Evolutionary conservation across 2,797 vertebrate species (phyloP).

Genomic region (Helarctos malayanus): DNA sequence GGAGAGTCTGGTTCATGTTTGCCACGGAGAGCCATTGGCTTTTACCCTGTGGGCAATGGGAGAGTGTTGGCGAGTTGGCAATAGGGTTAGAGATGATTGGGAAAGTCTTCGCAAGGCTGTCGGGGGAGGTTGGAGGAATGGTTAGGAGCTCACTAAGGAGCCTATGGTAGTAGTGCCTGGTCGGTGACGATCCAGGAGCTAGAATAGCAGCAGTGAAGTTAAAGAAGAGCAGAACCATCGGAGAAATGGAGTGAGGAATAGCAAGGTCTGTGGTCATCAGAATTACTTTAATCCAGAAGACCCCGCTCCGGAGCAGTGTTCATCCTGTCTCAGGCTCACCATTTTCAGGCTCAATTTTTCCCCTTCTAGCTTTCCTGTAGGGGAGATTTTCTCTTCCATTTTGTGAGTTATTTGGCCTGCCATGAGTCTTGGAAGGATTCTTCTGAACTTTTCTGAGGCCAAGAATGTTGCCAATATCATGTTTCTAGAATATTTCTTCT

Average conservation of each 20-base stretch:
- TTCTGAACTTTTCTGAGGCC: slow-evolving; percentile 18
- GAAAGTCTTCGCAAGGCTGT: neutral
- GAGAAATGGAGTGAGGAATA: neutral
- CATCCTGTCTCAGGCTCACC: neutral
- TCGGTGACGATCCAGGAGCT: neutral
- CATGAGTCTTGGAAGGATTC: neutral
- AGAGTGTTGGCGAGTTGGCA: neutral
- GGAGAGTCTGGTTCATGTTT: neutral
- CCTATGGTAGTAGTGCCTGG: neutral
- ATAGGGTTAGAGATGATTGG: neutral
- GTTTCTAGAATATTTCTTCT: neutral
- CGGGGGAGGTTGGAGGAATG: neutral
- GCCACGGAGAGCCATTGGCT: neutral
- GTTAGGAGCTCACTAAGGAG: neutral
- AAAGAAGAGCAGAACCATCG: neutral
- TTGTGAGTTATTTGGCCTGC: neutral
- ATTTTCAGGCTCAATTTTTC: neutral
- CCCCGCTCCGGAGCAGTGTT: neutral
- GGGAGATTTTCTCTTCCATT: neutral
- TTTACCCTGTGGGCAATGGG: neutral
- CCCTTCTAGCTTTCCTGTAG: neutral
- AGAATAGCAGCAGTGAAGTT: neutral
- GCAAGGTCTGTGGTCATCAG: neutral
- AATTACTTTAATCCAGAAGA: neutral
- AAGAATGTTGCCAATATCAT: neutral